Evolutionary conservation across 2,888 invertebrate genomes (phyloP).

Genomic region (Oasisia sp.): DNA sequence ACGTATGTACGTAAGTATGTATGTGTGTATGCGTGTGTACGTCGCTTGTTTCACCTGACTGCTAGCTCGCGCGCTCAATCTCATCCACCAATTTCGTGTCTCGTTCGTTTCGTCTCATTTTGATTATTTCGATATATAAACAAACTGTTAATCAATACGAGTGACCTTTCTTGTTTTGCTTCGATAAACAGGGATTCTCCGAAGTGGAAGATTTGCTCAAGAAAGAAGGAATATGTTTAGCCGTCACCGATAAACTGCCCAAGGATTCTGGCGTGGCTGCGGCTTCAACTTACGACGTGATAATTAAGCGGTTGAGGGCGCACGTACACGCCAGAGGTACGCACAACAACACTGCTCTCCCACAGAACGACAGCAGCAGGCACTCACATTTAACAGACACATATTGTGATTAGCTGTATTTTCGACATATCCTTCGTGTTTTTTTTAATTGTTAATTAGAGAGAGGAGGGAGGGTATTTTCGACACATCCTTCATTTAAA

Average conservation of each 20-base stretch:
- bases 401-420: not conserved
- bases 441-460: not conserved
- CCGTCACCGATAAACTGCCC: slow-evolving; percentile 91
- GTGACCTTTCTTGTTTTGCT: not conserved
- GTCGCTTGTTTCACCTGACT: no score
- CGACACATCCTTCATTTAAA: not conserved
- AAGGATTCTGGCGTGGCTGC: slow-evolving; percentile 93
- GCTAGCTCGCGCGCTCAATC: no score
- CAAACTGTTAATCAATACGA: not conserved
- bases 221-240: slow-evolving; percentile 88
- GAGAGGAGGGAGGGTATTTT: no score
- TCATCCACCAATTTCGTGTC: no score
- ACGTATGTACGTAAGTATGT: no score
- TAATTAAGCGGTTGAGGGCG: slow-evolving; percentile 76
- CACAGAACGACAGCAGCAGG: no score
- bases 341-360: no score
- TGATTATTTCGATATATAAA: no score
- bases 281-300: slow-evolving; percentile 73
- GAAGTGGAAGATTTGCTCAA: slow-evolving; percentile 88
- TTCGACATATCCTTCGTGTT: not conserved
- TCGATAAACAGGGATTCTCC: slow-evolving; percentile 84
- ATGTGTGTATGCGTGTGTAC: no score
- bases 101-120: no score
- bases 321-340: slow-evolving; percentile 90
- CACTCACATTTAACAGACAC: not conserved